Evolutionary conservation across 2,888 invertebrate species (phyloP), one percentile per base, ranked within the genome.

Genomic region (Palloptera scutellata): DNA sequence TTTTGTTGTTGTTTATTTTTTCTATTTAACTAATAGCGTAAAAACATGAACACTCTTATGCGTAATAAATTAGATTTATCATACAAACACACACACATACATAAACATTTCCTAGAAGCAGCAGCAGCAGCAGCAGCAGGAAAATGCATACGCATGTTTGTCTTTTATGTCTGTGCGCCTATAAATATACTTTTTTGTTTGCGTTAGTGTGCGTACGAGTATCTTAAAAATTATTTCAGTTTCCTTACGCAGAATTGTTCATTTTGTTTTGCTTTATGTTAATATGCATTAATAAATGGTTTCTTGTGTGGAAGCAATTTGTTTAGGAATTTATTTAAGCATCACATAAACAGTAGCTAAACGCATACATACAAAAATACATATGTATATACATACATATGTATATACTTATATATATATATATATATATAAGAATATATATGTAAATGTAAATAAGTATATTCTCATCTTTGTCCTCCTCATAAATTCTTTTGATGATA

Each of bases 61-160:
- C 20, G 60, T 53, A 30, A 66, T 66, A 61, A 66, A 66, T 66
- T 61, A 55, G 66, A 66, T 61, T 66, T 63, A 63, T 45, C 55
- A 55, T 48, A 48, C 30, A 15, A 17, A 48, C 12, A n/a, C 10
- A 43, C 13, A 15, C 1, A 13, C 20, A 43, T n/a, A 15, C 9
- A 45, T 10, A 30, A 4, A 30, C 30, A 30, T 30, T 6, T 30
- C 30, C 3, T 30, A 30, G 3, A 30, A 4, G 6, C 6, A 30
- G 3, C 2, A 30, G 30, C 30, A 30, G 30, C 2, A 30, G 30
- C 30, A 30, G n/a, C n/a, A 30, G 6, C 6, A 30, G 30, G n/a
- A n/a, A n/a, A n/a, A n/a, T n/a, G n/a, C n/a, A n/a, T n/a, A n/a
- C 30, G 30, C 30, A 30, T 30, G 30, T 30, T 30, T 30, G 30